Conservation (phyloP, 2,113 vertebrate species). For the Turnix velox region DNA sequence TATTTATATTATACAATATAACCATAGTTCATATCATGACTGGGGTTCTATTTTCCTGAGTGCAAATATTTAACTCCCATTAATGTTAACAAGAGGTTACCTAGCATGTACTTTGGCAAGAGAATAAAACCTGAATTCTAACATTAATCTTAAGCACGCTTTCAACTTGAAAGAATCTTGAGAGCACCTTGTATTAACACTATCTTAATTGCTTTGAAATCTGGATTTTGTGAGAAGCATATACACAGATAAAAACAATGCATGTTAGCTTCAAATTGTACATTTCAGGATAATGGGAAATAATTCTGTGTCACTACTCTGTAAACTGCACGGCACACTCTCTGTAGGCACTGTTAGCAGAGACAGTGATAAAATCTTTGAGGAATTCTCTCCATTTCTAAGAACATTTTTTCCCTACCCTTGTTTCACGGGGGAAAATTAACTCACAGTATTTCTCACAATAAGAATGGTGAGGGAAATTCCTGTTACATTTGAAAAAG, state of each 20-base stretch:
- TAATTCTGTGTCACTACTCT: slow-evolving; percentile 18
- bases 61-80: slow-evolving; percentile 59
- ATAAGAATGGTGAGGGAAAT: neutral
- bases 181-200: slow-evolving; percentile 21
- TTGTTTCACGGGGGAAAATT: neutral
- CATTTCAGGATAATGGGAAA: slow-evolving; percentile 38
- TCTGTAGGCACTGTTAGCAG: neutral
- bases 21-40: slow-evolving; percentile 18
- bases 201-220: slow-evolving; percentile 48
- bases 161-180: slow-evolving; percentile 58
- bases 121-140: slow-evolving; percentile 46
- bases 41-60: slow-evolving; percentile 47
- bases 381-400: neutral
- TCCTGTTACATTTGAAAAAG: neutral
- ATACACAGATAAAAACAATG: slow-evolving; percentile 39
- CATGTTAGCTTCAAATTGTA: neutral
- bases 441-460: neutral
- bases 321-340: neutral
- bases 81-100: slow-evolving; percentile 66
- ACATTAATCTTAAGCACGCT: slow-evolving; percentile 61
- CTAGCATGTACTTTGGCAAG: slow-evolving; percentile 36
- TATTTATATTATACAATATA: slow-evolving; percentile 40
- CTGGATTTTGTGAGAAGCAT: neutral
- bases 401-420: neutral
- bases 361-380: neutral